phyloP scores from a whole-genome alignment of 2,888 invertebrate genomes.

The Campopleginae sp. region DNA sequence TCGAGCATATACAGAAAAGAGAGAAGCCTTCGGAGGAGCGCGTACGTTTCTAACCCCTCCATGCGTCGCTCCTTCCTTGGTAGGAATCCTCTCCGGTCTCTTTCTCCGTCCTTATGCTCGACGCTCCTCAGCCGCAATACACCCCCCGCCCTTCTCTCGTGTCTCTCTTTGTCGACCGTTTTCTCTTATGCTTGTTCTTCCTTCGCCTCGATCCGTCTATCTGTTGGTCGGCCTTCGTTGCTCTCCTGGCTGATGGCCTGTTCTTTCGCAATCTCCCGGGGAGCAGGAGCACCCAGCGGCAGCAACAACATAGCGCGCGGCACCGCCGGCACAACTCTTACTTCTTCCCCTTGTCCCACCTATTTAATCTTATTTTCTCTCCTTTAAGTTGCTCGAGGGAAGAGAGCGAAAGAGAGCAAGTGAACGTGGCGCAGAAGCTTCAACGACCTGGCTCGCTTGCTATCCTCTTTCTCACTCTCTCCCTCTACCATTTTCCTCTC shows the following conservation, averaged over 20 bases:
- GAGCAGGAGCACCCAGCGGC: slow-evolving; percentile 59
- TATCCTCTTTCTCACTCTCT: slow-evolving; percentile 44
- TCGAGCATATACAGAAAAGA: slow-evolving; percentile 9
- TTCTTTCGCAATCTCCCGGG: slow-evolving; percentile 48
- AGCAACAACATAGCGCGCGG: slow-evolving; percentile 37
- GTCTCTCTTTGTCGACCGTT: not conserved
- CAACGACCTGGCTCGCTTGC: slow-evolving; percentile 33
- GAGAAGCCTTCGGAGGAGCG: slow-evolving; percentile 48
- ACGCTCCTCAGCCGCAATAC: slow-evolving; percentile 42
- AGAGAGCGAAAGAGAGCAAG: not conserved
- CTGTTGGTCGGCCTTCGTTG: slow-evolving; percentile 33
- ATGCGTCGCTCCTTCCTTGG: slow-evolving; percentile 47
- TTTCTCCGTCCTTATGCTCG: slow-evolving; percentile 47
- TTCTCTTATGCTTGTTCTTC: slow-evolving; percentile 26
- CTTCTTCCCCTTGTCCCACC: slow-evolving; percentile 50
- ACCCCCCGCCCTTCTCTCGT: slow-evolving; percentile 18
- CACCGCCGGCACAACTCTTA: slow-evolving; percentile 47
- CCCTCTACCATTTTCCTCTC: slow-evolving; percentile 22
- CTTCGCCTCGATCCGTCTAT: slow-evolving; percentile 32
- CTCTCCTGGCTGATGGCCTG: slow-evolving; percentile 43
- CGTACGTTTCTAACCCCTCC: slow-evolving; percentile 55
- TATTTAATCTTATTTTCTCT: slow-evolving; percentile 66
- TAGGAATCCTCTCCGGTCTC: slow-evolving; percentile 32
- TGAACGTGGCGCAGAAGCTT: slow-evolving; percentile 32
- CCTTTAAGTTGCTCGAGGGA: slow-evolving; percentile 47